These are phyloP conservation scores for Notospermus geniculatus DNA, from an alignment of 1,140 invertebrate species.

Conservation along the genomic window DNA sequence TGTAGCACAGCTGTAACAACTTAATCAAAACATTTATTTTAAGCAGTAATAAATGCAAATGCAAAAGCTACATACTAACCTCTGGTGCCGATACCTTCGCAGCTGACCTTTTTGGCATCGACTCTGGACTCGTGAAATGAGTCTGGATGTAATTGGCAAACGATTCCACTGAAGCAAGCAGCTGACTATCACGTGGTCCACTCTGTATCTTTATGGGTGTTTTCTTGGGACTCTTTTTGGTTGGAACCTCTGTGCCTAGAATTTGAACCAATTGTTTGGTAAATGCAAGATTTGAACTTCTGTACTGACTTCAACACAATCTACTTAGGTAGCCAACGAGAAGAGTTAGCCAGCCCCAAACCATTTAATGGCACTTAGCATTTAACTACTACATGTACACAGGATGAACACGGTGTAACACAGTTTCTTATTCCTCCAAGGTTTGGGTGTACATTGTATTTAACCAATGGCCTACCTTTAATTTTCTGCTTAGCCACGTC, in stretches of 20 bases:
- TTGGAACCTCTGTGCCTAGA: neutral
- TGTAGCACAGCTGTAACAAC: no score
- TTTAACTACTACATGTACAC: neutral
- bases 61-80: no score
- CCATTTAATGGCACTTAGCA: neutral
- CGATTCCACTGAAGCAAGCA: constrained; percentile 37
- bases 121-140: constrained; percentile 25
- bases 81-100: constrained; percentile 19
- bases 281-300: no score
- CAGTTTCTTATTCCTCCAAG: neutral
- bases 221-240: neutral
- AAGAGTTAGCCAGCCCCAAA: no score
- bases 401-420: neutral
- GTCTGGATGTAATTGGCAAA: constrained; percentile 40
- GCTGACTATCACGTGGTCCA: constrained; percentile 22
- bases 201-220: constrained; percentile 1
- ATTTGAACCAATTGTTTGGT: neutral
- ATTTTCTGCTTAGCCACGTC: constrained; percentile 33
- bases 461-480: constrained; percentile 21
- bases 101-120: neutral
- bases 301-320: no score
- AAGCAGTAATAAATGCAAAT: no score
- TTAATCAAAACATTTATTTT: no score
- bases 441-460: no score
- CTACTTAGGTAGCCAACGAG: no score